These are phyloP conservation scores for Diarsia dahlii DNA, from an alignment of 2,888 invertebrate genomes.

Conservation along the genomic window DNA sequence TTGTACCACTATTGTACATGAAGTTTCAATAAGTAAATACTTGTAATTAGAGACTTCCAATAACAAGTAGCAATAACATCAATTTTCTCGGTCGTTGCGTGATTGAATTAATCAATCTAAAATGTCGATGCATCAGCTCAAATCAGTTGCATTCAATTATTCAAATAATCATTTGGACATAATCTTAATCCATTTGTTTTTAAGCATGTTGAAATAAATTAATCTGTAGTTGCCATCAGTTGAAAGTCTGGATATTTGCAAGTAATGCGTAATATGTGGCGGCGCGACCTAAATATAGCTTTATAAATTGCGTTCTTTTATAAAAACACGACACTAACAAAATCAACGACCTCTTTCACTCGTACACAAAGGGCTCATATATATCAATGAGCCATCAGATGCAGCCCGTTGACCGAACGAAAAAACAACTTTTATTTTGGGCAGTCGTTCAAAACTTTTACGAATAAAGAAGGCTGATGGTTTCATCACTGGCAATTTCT, in stretches of 20 bases:
- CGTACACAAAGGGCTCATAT: not conserved
- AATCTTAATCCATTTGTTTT: slow-evolving; percentile 20
- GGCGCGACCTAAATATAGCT: slow-evolving; percentile 26
- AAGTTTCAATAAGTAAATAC: not conserved
- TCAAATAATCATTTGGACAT: not conserved
- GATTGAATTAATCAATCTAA: slow-evolving; percentile 9
- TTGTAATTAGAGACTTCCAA: not conserved
- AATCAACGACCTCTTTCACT: slow-evolving; percentile 27
- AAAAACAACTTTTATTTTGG: not conserved
- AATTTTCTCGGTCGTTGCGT: not conserved
- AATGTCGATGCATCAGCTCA: not conserved
- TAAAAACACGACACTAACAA: slow-evolving; percentile 21
- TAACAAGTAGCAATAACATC: not conserved
- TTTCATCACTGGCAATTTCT: not conserved
- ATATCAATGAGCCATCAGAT: not conserved
- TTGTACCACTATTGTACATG: too few species aligned
- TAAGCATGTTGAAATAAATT: not conserved
- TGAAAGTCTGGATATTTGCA: not conserved
- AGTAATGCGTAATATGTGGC: slow-evolving; percentile 30
- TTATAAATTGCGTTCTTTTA: slow-evolving; percentile 31
- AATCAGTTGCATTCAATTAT: slow-evolving; percentile 13
- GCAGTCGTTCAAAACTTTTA: not conserved
- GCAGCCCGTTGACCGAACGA: not conserved
- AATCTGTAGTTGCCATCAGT: not conserved
- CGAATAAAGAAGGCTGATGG: not conserved